Evolutionary conservation across 2,113 vertebrate genomes (phyloP).

Genomic region (Syngnathus scovelli): DNA sequence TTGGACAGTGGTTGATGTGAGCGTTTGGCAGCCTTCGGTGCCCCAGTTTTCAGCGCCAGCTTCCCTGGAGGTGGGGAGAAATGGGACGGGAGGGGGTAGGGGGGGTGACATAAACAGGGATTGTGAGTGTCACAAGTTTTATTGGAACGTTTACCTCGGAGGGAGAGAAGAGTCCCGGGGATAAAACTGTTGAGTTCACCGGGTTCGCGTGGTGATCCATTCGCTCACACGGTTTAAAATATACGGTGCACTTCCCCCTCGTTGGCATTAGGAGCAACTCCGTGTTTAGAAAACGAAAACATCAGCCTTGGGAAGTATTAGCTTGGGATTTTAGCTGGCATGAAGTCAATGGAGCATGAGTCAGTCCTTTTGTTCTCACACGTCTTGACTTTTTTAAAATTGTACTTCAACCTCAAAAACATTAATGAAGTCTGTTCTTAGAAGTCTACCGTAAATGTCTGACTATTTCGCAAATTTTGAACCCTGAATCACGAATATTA

Average conservation of each 20-base stretch:
- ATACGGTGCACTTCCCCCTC: constrained; percentile 1
- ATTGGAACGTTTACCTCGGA: background rate
- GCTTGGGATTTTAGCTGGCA: background rate
- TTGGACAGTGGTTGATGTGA: constrained; percentile 84
- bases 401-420: no score
- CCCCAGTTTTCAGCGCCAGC: constrained; percentile 91
- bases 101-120: constrained; percentile 34
- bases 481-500: no score
- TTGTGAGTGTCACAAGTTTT: constrained; percentile 25
- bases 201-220: constrained; percentile 5
- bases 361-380: background rate
- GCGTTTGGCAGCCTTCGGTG: constrained; percentile 92
- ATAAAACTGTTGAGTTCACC: background rate
- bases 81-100: background rate
- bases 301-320: constrained; percentile 13
- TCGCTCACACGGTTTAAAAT: background rate
- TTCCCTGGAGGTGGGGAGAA: constrained; percentile 78
- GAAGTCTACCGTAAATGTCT: no score
- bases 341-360: background rate
- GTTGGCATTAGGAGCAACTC: constrained; percentile 12
- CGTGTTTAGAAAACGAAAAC: constrained; percentile 28
- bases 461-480: no score
- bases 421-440: no score
- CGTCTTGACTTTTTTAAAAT: background rate
- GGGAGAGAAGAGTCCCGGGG: constrained; percentile 3